Conservation (phyloP, 1,140 invertebrate species). For the Cherax quadricarinatus region DNA sequence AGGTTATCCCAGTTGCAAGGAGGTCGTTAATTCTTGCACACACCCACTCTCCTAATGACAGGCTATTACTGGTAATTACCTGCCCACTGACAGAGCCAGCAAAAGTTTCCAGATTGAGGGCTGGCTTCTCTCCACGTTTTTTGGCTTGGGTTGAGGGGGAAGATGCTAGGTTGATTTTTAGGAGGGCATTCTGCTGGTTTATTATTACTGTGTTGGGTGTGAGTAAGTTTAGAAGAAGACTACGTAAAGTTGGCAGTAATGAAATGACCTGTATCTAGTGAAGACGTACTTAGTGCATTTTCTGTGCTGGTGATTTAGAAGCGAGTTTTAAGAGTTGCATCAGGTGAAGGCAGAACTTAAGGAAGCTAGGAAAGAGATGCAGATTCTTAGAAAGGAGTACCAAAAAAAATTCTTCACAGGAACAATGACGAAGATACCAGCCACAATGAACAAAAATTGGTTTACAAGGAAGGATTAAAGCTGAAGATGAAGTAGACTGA, state of each 20-base stretch:
- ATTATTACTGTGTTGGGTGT: no score
- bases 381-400: no score
- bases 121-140: background rate
- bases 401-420: no score
- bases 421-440: no score
- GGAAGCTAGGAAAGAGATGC: no score
- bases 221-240: background rate
- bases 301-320: no score
- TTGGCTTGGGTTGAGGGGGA: background rate
- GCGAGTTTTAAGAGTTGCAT: no score
- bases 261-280: background rate
- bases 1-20: slow-evolving; percentile 38
- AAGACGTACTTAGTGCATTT: background rate
- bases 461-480: no score
- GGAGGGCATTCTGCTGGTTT: no score
- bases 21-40: slow-evolving; percentile 44
- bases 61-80: slow-evolving; percentile 43
- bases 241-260: background rate
- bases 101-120: slow-evolving; percentile 28
- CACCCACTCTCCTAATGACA: slow-evolving; percentile 38
- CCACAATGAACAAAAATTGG: no score
- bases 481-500: no score
- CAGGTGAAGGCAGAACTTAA: no score
- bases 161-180: background rate
- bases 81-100: slow-evolving; percentile 24